Evolutionary conservation across 2,113 vertebrate species (phyloP).

Genomic region (Ptilonorhynchus violaceus): DNA sequence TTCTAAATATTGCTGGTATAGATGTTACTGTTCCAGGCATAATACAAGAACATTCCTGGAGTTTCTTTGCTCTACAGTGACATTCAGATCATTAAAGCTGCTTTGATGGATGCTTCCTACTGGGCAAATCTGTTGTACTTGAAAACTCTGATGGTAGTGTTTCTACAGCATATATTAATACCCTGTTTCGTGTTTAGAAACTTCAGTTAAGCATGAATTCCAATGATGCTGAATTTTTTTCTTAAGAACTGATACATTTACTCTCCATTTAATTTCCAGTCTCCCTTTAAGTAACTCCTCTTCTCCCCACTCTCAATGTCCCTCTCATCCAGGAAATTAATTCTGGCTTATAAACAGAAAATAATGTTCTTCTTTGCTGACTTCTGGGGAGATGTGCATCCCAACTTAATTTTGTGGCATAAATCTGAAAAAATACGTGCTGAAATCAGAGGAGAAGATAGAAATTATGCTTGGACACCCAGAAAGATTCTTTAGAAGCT

Average conservation of each 20-base stretch:
- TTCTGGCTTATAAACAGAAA: background rate
- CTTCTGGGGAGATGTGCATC: background rate
- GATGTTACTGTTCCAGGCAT: background rate
- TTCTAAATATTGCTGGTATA: background rate
- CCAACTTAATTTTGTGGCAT: background rate
- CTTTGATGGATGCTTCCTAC: background rate
- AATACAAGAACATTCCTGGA: background rate
- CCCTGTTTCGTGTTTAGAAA: background rate
- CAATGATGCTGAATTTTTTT: background rate
- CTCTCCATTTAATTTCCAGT: background rate
- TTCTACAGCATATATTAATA: background rate
- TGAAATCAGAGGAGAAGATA: background rate
- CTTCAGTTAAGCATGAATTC: background rate
- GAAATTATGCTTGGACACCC: background rate
- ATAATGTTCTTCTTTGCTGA: background rate
- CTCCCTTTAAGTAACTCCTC: accelerated
- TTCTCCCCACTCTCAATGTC: too few relatives aligned
- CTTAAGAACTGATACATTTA: background rate
- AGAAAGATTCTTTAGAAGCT: background rate
- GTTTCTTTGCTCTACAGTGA: background rate
- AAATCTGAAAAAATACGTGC: background rate
- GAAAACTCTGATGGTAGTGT: background rate
- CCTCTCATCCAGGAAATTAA: background rate
- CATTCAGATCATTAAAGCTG: background rate
- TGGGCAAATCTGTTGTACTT: background rate